Percentiles rank a stretch among this genome's conserved stretches.
Evolutionary conservation across 2,113 vertebrate genomes (phyloP).

Genomic region (Oreochromis tanganicae): DNA sequence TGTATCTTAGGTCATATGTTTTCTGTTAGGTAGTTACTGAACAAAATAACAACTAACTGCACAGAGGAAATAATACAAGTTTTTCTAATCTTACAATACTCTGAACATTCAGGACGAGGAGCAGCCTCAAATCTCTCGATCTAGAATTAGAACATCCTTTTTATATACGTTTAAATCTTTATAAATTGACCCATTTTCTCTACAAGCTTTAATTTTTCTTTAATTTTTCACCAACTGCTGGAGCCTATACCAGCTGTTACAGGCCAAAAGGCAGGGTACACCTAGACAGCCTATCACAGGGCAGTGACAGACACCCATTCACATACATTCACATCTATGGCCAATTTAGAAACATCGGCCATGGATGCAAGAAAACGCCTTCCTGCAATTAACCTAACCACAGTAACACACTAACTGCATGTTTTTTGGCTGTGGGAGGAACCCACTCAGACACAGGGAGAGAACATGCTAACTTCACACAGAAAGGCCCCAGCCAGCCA

Average conservation of each 20-base stretch:
- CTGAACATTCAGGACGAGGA: not conserved
- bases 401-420: too few relatives aligned
- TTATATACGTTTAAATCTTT: not conserved
- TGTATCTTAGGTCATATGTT: not conserved
- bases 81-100: not conserved
- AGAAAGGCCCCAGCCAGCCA: not conserved
- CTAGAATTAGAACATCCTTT: not conserved
- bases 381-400: not conserved
- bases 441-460: not conserved
- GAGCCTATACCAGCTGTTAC: not conserved
- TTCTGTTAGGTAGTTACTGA: not conserved
- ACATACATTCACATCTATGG: not conserved
- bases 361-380: not conserved
- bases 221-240: not conserved
- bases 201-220: not conserved
- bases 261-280: not conserved
- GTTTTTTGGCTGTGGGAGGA: not conserved
- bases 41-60: not conserved
- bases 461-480: not conserved
- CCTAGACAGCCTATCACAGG: not conserved
- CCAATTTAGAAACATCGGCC: not conserved
- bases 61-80: not conserved
- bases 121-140: not conserved
- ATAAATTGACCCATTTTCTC: not conserved
- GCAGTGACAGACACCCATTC: not conserved